phyloP scores from a whole-genome alignment of 2,797 vertebrate species.

The Strix occidentalis region DNA sequence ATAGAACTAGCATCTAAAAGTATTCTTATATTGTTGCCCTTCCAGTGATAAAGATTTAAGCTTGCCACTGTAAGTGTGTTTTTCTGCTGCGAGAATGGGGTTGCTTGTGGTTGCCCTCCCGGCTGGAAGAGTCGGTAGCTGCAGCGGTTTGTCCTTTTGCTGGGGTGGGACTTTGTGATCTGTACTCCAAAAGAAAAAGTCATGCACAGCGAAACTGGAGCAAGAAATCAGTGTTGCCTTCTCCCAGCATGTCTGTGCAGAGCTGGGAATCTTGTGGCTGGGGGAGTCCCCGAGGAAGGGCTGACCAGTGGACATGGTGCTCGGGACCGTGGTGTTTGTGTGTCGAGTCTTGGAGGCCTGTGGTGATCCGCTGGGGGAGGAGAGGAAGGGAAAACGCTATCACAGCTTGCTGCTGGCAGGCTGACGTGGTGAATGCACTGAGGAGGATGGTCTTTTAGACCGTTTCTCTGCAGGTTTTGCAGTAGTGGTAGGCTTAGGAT shows the following conservation, averaged over 20 bases:
- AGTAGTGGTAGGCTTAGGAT: neutral
- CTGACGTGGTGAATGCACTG: accelerated
- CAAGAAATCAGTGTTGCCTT: neutral
- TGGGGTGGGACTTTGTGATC: neutral
- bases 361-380: neutral
- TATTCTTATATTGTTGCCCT: accelerated
- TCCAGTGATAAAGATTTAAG: neutral
- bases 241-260: neutral
- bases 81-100: neutral
- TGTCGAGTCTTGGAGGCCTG: neutral
- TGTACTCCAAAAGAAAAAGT: neutral
- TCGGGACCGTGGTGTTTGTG: neutral
- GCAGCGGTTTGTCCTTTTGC: neutral
- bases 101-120: neutral
- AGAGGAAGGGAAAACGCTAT: neutral
- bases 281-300: neutral
- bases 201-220: neutral
- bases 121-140: neutral
- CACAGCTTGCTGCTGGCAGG: neutral
- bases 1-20: neutral
- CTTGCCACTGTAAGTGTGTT: neutral
- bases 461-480: neutral
- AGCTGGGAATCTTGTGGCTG: neutral
- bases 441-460: neutral
- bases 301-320: neutral